These are phyloP conservation scores for Hedychridium roseum DNA, from an alignment of 2,888 invertebrate species.

Conservation along the genomic window DNA sequence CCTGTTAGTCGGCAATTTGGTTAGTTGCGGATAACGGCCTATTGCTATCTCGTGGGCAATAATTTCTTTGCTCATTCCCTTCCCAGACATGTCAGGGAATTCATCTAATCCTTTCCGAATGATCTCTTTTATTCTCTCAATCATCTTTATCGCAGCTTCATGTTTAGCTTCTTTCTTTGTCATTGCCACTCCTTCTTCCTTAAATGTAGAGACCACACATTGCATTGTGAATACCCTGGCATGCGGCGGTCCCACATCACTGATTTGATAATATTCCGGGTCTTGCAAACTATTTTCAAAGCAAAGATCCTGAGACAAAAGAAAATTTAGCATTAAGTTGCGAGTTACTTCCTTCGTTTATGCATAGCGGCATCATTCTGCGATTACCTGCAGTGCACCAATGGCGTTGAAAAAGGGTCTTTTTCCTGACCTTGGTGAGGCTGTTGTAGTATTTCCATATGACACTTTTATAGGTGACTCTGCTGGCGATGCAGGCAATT, in stretches of 20 bases:
- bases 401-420: slow-evolving; percentile 55
- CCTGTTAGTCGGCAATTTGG: slow-evolving; percentile 27
- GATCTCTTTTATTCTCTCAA: slow-evolving; percentile 43
- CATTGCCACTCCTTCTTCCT: slow-evolving; percentile 67
- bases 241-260: slow-evolving; percentile 75
- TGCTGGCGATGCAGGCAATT: slow-evolving; percentile 48
- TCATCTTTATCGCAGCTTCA: slow-evolving; percentile 67
- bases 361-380: no score
- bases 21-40: slow-evolving; percentile 24
- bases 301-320: slow-evolving; percentile 55
- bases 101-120: slow-evolving; percentile 12
- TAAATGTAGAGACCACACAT: slow-evolving; percentile 67
- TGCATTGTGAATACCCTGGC: slow-evolving; percentile 70
- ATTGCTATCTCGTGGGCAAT: slow-evolving; percentile 19
- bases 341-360: no score
- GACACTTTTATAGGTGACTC: slow-evolving; percentile 50
- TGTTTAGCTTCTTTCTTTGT: slow-evolving; percentile 76
- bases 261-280: slow-evolving; percentile 67
- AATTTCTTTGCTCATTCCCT: slow-evolving; percentile 9
- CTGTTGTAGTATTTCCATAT: slow-evolving; percentile 29
- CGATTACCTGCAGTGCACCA: slow-evolving; percentile 55
- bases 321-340: no score
- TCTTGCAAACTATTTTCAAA: slow-evolving; percentile 63
- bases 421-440: slow-evolving; percentile 34
- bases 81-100: neutral